Evolutionary conservation across 2,888 invertebrate genomes (phyloP).

Genomic region (Caenorhabditis drosophilae): DNA sequence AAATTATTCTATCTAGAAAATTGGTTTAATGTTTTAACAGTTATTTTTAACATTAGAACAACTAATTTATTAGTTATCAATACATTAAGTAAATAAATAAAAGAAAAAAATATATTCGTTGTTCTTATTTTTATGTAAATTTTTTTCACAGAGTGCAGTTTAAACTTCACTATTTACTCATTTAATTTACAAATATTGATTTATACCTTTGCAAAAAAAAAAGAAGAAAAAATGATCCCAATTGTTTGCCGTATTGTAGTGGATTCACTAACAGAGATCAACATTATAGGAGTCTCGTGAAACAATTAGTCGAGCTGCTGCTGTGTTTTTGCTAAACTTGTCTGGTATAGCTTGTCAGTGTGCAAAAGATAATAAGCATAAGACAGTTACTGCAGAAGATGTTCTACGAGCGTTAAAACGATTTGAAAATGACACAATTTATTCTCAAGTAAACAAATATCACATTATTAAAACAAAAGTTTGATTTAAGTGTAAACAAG

Average conservation of each 20-base stretch:
- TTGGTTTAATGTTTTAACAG: neutral
- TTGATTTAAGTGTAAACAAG: conserved; percentile 22
- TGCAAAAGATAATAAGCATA: conserved; percentile 21
- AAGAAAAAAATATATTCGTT: too few relatives aligned
- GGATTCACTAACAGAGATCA: too few relatives aligned
- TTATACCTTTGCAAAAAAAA: too few relatives aligned
- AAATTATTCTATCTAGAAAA: neutral
- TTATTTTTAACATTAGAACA: neutral
- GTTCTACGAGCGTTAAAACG: conserved; percentile 21
- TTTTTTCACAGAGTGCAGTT: too few relatives aligned
- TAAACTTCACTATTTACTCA: too few relatives aligned
- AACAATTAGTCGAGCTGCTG: conserved; percentile 23
- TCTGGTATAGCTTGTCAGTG: conserved; percentile 18
- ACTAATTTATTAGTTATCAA: neutral
- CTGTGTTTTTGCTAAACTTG: conserved; percentile 32
- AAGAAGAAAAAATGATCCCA: too few relatives aligned
- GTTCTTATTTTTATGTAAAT: too few relatives aligned
- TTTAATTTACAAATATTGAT: too few relatives aligned
- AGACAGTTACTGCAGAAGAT: conserved; percentile 23
- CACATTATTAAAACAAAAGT: neutral
- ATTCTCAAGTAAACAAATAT: conserved; percentile 1
- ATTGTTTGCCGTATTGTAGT: too few relatives aligned
- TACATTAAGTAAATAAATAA: neutral
- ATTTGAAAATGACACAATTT: conserved; percentile 13
- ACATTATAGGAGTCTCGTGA: conserved; percentile 23